Evolutionary conservation across 2,888 invertebrate genomes (phyloP).

Genomic region (Cybosia mesomella): DNA sequence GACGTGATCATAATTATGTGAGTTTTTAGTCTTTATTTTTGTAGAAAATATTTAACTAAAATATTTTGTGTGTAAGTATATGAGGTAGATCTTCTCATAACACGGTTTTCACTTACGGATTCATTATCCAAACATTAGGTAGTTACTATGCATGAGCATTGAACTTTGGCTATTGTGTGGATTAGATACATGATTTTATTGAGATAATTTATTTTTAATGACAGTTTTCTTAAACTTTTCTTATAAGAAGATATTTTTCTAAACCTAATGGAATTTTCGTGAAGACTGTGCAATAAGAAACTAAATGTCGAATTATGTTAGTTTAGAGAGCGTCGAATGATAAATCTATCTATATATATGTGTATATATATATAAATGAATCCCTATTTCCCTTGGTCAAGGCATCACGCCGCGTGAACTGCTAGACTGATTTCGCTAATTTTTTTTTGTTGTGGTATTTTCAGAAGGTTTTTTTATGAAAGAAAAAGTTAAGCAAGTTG

Average conservation of each 20-base stretch:
- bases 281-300: neutral
- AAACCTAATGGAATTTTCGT: neutral
- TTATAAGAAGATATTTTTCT: neutral
- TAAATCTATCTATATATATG: neutral
- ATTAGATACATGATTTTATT: neutral
- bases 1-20: conserved; percentile 40
- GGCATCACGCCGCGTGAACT: too few relatives aligned
- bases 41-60: neutral
- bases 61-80: neutral
- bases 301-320: neutral
- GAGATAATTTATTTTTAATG: neutral
- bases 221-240: neutral
- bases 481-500: too few relatives aligned
- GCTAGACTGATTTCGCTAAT: too few relatives aligned
- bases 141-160: neutral
- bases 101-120: neutral
- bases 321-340: neutral
- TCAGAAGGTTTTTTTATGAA: too few relatives aligned
- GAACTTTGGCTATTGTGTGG: neutral
- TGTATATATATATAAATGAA: too few relatives aligned
- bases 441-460: too few relatives aligned
- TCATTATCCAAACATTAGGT: neutral
- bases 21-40: conserved; percentile 28
- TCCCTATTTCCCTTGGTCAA: too few relatives aligned
- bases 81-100: neutral